Evolutionary conservation across 2,888 invertebrate species (phyloP).

Genomic region (Thymelicus sylvestris): DNA sequence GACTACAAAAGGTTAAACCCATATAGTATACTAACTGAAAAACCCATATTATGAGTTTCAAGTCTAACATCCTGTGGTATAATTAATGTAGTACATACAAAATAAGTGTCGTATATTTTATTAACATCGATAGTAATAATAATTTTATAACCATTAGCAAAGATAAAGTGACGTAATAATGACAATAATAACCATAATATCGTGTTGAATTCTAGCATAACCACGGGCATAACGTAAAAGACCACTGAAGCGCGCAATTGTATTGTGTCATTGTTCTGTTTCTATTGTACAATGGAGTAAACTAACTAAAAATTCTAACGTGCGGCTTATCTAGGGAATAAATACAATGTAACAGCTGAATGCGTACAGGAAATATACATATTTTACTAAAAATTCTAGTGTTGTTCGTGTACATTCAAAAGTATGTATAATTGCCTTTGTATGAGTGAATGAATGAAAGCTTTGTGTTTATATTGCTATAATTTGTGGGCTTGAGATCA

Average conservation of each 20-base stretch:
- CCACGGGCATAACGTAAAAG: not conserved
- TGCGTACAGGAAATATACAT: not conserved
- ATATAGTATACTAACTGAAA: no score
- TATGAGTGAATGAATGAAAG: no score
- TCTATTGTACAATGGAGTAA: not conserved
- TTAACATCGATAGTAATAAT: no score
- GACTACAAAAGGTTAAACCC: no score
- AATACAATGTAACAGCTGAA: constrained; percentile 2
- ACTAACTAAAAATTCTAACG: constrained; percentile 16
- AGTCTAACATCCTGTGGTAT: no score
- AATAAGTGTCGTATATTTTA: no score
- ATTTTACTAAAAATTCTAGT: no score
- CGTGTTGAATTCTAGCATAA: not conserved
- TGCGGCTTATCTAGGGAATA: constrained; percentile 1
- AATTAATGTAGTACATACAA: no score
- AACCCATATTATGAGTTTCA: no score
- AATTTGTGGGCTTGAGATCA: no score
- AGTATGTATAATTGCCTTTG: not conserved
- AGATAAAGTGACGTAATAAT: not conserved
- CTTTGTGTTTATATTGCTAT: no score
- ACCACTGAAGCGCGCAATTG: not conserved
- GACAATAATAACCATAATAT: not conserved
- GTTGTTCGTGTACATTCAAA: not conserved
- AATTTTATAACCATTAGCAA: not conserved
- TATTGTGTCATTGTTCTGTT: constrained; percentile 4